Percentiles rank a stretch among this genome's conserved stretches.
Evolutionary conservation across 2,797 vertebrate species (phyloP).

Genomic region (Loris lydekkerianus): DNA sequence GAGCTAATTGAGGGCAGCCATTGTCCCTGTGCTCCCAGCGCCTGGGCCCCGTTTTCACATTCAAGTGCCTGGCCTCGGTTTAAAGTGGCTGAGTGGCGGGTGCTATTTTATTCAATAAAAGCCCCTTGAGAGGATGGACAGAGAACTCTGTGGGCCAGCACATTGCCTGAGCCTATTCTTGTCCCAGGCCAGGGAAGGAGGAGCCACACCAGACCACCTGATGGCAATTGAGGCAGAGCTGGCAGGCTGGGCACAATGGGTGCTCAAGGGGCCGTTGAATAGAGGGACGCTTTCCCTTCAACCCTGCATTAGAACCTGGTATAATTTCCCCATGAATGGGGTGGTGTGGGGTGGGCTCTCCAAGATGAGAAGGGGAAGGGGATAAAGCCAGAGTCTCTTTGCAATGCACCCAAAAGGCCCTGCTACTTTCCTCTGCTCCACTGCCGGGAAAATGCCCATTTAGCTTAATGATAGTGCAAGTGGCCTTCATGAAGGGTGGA

Average conservation of each 20-base stretch:
- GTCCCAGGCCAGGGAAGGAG: conserved; percentile 86
- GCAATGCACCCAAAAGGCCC: conserved; percentile 84
- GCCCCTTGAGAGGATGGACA: conserved; percentile 89
- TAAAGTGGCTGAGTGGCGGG: conserved; percentile 92
- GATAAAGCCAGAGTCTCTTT: conserved; percentile 78
- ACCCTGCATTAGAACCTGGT: conserved; percentile 85
- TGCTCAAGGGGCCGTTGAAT: conserved; percentile 86
- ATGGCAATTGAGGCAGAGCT: conserved; percentile 87
- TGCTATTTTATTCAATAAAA: conserved; percentile 90
- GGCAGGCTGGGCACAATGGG: conserved; percentile 72
- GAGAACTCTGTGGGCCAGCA: conserved; percentile 88
- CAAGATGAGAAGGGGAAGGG: conserved; percentile 88
- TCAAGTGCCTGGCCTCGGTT: conserved; percentile 94
- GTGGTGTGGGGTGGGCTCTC: conserved; percentile 82
- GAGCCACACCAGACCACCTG: conserved; percentile 84
- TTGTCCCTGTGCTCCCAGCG: conserved; percentile 92
- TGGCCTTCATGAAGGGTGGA: conserved; percentile 83
- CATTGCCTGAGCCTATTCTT: conserved; percentile 89
- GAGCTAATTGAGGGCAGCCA: conserved; percentile 96
- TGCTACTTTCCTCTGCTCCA: conserved; percentile 76
- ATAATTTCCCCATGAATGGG: conserved; percentile 89
- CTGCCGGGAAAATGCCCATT: conserved; percentile 88
- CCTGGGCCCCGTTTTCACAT: conserved; percentile 91
- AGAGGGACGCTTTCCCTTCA: conserved; percentile 88
- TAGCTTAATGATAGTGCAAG: conserved; percentile 86